Base-by-base conservation (phyloP, 2,113 vertebrate species). In the Scophthalmus maximus region DNA sequence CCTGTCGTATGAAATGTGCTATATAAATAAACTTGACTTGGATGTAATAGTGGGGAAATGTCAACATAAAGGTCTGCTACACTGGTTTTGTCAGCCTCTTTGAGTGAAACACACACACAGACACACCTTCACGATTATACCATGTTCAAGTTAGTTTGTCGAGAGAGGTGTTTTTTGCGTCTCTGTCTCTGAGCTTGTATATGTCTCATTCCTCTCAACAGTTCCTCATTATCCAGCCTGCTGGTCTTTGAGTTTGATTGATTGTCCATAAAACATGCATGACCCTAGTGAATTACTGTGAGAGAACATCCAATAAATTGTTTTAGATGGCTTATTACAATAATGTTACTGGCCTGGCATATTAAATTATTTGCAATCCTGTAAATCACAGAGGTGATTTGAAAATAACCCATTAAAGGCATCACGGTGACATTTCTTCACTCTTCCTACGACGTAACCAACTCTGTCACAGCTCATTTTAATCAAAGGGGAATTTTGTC, bases 281-380 rank as follows among this genome's bases (percentile, higher is more conserved):
- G 88, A 85, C 88, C 84, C 83, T 88, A 69, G 74, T 92, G 92
- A 93, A 88, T 92, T 92, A 93, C 90, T 83, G 87, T 79, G 78
- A 65, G 73, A 87, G 88, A 91, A 92, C 90, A 92, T 89, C 89
- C 85, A 91, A 91, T 93, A 92, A 92, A 94, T 92, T 91, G 90
- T 92, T 93, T 92, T 88, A 89, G 90, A 93, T 93, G 90, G 89
- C 92, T 93, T 92, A 93, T 93, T 93, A 93, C 87, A 92, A 90
- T 86, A 92, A 66, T 65, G 88, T 87, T 87, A 90, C 88, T 79
- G 81, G 87, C 80, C 82, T 70, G 79, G 89, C 87, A 90, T 89
- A 91, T 91, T 90, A 87, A 92, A 92, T 89, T 86, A 91, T 93
- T 86, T 84, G 79, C 78, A 76, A 86, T 89, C 86, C 82, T 87